Evolutionary conservation across 2,113 vertebrate species (phyloP), one percentile per base, ranked within the genome.

Genomic region (Apodemus speciosus): DNA sequence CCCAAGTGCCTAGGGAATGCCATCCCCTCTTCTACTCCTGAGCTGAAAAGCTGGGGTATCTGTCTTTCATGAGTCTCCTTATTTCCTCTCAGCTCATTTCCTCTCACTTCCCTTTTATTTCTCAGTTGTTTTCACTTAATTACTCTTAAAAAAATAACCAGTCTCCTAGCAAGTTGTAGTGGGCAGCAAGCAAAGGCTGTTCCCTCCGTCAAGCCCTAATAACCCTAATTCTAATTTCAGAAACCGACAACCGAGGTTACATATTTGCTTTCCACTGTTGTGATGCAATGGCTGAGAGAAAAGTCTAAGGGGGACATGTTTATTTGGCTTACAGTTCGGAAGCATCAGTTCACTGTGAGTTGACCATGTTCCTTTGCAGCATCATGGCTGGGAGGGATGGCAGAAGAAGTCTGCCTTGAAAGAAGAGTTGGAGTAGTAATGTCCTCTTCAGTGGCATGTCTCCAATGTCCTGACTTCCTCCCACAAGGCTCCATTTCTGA

Each of bases 41-140:
- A 73, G 77, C 81, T 53, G 62, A 40, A 64, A 88, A 85, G 32
- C 56, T 64, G n/a, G n/a, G 25, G 58, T 84, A 77, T 60, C 66
- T 40, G 0, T 58, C 56, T 43, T 49, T 85, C 64, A 87, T 40
- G 20, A 40, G 56, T 73, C 11, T 73, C 15, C 69, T 91, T 88
- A 60, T 92, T 93, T 86, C 43, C 72, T 68, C 3, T 85, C 62
- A 84, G 38, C 68, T 85, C 68, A 66, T 30, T 80, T 75, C 62
- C 71, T 35, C 72, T 88, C 68, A 66, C n/a, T 76, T 27, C 15
- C 18, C 85, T 86, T 75, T 86, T 69, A 79, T 88, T 95, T 93
- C 40, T 23, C 21, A 68, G 1, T 90, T 85, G 76, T 25, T 88
- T 90, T 72, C 64, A 72, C 25, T 85, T 87, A 43, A 75, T 85